Evolutionary conservation across 2,888 invertebrate species (phyloP).

Genomic region (Eulithis testata): DNA sequence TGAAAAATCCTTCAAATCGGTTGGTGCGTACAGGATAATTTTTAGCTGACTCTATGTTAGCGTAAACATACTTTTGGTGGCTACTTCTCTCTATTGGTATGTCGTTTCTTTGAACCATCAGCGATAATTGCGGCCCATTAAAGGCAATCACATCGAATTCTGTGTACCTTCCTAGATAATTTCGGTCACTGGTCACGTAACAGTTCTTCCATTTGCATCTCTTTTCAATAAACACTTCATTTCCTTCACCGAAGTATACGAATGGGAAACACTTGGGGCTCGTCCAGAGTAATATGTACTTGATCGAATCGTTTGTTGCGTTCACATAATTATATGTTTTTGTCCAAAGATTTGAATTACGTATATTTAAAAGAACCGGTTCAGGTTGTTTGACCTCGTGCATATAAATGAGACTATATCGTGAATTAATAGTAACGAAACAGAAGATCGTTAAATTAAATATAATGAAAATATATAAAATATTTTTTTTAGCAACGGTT

Average conservation of each 20-base stretch:
- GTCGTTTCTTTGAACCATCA: conserved; percentile 38
- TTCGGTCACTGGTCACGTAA: conserved; percentile 60
- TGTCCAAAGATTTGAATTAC: not conserved
- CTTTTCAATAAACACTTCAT: conserved; percentile 54
- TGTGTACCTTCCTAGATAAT: conserved; percentile 51
- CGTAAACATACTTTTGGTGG: conserved; percentile 66
- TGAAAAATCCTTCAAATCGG: conserved; percentile 62
- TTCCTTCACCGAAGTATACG: conserved; percentile 59
- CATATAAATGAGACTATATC: conserved; percentile 3
- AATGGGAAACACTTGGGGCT: conserved; percentile 56
- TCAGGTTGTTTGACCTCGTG: not conserved
- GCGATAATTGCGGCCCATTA: conserved; percentile 57
- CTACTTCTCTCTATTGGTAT: conserved; percentile 50
- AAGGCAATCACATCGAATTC: conserved; percentile 64
- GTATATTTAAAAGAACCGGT: not conserved
- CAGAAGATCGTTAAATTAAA: conserved; percentile 10
- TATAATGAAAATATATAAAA: conserved; percentile 10
- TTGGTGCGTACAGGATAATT: conserved; percentile 59
- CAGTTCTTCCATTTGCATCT: conserved; percentile 65
- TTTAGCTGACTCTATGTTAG: conserved; percentile 63
- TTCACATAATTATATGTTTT: not conserved
- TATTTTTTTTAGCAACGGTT: conserved; percentile 6
- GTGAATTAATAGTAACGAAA: conserved; percentile 10
- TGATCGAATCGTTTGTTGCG: conserved; percentile 3
- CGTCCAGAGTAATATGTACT: conserved; percentile 68